Evolutionary conservation across 2,113 vertebrate genomes (phyloP).

Genomic region (Hemicordylus capensis): DNA sequence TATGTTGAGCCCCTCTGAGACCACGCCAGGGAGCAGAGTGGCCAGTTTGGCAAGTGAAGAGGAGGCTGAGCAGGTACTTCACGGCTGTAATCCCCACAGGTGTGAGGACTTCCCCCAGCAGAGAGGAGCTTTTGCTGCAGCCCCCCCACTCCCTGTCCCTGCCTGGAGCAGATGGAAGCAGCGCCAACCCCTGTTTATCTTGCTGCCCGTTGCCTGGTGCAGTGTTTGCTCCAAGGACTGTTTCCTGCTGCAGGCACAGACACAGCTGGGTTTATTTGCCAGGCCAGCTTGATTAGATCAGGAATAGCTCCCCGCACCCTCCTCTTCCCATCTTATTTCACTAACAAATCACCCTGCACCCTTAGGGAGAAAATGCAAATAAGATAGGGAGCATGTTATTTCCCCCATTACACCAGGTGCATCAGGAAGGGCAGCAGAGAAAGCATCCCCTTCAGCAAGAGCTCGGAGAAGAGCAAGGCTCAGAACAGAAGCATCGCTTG

Average conservation of each 20-base stretch:
- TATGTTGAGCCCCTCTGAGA: not conserved
- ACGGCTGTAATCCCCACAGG: not conserved
- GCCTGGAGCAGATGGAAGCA: constrained; percentile 67
- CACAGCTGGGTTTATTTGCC: constrained; percentile 84
- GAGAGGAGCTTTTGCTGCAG: not conserved
- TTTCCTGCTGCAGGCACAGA: constrained; percentile 75
- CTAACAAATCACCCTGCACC: constrained; percentile 57
- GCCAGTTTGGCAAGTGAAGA: not conserved
- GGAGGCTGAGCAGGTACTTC: not conserved
- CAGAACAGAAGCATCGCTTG: not conserved
- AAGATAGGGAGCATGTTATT: not conserved
- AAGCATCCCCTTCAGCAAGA: not conserved
- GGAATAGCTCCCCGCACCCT: not conserved
- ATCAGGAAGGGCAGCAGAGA: not conserved
- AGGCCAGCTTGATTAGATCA: constrained; percentile 68
- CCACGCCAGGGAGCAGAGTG: not conserved
- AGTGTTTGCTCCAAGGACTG: constrained; percentile 67
- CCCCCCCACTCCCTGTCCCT: not conserved
- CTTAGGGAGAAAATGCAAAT: constrained; percentile 38
- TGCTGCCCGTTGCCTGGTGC: constrained; percentile 69
- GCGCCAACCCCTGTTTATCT: constrained; percentile 68
- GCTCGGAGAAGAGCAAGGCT: not conserved
- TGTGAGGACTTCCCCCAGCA: not conserved
- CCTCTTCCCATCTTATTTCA: constrained; percentile 60
- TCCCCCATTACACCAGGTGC: not conserved